Conservation (phyloP, 2,888 invertebrate genomes). For the Itoplectis maculator region DNA sequence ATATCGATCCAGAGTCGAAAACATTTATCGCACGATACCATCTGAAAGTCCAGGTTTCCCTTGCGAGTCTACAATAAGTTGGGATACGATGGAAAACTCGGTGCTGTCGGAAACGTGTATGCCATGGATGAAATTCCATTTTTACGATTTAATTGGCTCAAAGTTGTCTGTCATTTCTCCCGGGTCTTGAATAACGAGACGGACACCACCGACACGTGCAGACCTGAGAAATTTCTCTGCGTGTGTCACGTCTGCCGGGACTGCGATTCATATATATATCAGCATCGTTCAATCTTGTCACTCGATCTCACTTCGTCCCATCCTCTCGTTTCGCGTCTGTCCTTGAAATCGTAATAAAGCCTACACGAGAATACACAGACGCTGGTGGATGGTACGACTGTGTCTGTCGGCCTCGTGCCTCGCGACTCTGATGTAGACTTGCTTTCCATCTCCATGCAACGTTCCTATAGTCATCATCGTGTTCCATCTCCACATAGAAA, state of each 20-base stretch:
- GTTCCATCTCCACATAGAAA: slow-evolving; percentile 48
- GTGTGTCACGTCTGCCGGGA: slow-evolving; percentile 11
- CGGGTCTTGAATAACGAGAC: slow-evolving; percentile 33
- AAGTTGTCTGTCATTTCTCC: slow-evolving; percentile 32
- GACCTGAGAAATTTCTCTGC: slow-evolving; percentile 41
- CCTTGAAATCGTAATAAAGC: slow-evolving; percentile 62
- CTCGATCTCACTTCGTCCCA: slow-evolving; percentile 44
- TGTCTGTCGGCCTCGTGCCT: slow-evolving; percentile 52
- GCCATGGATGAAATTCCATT: background rate
- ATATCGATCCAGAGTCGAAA: slow-evolving; percentile 46
- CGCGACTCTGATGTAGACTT: slow-evolving; percentile 26
- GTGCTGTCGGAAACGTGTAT: background rate
- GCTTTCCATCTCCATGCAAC: slow-evolving; percentile 25
- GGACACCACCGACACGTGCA: slow-evolving; percentile 19
- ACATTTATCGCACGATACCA: slow-evolving; percentile 24
- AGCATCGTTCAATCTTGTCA: slow-evolving; percentile 38
- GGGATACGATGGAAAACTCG: slow-evolving; percentile 5
- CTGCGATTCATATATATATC: background rate
- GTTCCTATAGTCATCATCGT: slow-evolving; percentile 24
- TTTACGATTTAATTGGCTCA: slow-evolving; percentile 21
- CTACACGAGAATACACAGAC: slow-evolving; percentile 10
- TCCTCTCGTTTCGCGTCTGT: slow-evolving; percentile 49
- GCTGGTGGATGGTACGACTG: slow-evolving; percentile 26
- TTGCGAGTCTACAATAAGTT: slow-evolving; percentile 13
- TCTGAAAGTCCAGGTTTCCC: slow-evolving; percentile 12